Base-by-base conservation (phyloP, 2,888 invertebrate species). In the Pollenia amentaria region DNA sequence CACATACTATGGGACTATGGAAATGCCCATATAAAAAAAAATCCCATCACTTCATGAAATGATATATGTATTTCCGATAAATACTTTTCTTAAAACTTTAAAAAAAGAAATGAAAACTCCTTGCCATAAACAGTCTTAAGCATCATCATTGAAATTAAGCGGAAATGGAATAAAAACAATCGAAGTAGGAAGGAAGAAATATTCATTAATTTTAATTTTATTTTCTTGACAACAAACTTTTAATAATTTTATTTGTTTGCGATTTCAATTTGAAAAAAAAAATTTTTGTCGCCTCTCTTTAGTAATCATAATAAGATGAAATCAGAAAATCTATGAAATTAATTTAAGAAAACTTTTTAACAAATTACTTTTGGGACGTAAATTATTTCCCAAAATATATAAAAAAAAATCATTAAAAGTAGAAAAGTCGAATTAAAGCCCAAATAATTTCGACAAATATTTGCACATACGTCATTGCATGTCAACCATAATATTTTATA, bases 381-480 rank as follows among this genome's bases (percentile, higher is more conserved):
- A 57, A 57, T 57, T 57, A 57, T 29, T 29, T 29, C 29, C 29
- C 29, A 29, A 29, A 29, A 6, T 29, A 29, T 29, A 29, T n/a
- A 29, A 29, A 29, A 21, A 21, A 21, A 40, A n/a, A n/a, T 18
- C n/a, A 7, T 14, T n/a, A 38, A 38, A 53, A 57, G 14, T 57
- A 60, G 40, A 40, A 60, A 40, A 40, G 60, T 60, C 9, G 14
- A n/a, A 16, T 1, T 18, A 57, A 29, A 57, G 8, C 9, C 29
- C 57, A 62, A 38, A 40, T 40, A 62, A 29, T 62, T 40, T 62
- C 60, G 10, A 62, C 16, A 62, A 40, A 62, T 62, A 62, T 62
- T 29, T 29, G 29, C 29, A 29, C 29, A 29, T 12, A 16, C 40
- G 29, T 29, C 29, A 29, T 6, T 29, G 6, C 6, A 62, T 16